Percentiles rank a stretch among this genome's conserved stretches.
These are phyloP conservation scores for Aquatica leii DNA, from an alignment of 2,888 invertebrate species.

Conservation along the genomic window DNA sequence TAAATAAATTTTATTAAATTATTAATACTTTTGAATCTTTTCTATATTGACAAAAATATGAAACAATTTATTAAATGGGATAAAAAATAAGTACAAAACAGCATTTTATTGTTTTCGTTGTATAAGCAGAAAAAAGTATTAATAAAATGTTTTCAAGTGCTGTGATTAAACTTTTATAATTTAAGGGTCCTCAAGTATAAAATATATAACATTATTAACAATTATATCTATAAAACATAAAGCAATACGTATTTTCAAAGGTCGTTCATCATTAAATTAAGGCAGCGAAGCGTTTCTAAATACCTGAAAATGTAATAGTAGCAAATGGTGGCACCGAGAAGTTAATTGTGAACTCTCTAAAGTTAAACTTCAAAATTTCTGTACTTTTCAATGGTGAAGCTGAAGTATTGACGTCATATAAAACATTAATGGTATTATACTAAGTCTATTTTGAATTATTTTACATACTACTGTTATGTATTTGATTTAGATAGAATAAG, in stretches of 20 bases:
- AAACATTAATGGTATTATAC: too few relatives aligned
- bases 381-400: too few relatives aligned
- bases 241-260: not conserved
- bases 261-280: conserved; percentile 17
- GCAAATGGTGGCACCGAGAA: conserved; percentile 5
- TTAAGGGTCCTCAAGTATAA: not conserved
- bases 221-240: conserved; percentile 2
- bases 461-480: too few relatives aligned
- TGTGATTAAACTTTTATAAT: conserved; percentile 7
- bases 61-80: not conserved
- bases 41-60: too few relatives aligned
- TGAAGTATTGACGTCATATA: too few relatives aligned
- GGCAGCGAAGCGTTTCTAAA: conserved; percentile 15
- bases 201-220: conserved; percentile 9
- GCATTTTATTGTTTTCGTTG: not conserved
- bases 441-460: too few relatives aligned
- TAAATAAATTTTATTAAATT: too few relatives aligned
- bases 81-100: not conserved
- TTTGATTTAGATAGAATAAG: too few relatives aligned
- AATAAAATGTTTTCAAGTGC: not conserved
- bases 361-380: not conserved
- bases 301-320: conserved; percentile 14
- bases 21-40: too few relatives aligned
- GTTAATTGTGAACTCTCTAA: conserved; percentile 8
- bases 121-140: conserved; percentile 1